Base-by-base conservation (phyloP, 2,888 invertebrate species). In the Timema podura region DNA sequence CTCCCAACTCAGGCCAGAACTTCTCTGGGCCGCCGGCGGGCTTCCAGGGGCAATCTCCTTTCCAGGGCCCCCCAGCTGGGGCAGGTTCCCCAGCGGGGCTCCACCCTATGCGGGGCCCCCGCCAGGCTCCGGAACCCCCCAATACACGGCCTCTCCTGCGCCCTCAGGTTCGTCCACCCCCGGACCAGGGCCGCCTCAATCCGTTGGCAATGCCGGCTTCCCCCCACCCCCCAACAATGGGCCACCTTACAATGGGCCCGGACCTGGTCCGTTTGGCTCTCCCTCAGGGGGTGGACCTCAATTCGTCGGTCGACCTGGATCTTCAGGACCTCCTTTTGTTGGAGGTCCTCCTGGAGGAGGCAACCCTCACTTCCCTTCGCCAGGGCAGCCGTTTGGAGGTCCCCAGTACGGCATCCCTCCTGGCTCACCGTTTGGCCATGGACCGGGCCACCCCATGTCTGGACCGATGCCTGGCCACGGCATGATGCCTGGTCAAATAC, bases 121-220 rank as follows among this genome's bases (percentile, higher is more conserved):
- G 79, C 91, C 87, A 77, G 92, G 86, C 78, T 91, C 88, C 79
- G 91, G 85, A 81, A 93, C 87, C 79, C 93, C 89, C 77, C 93
- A 89, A 84, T 93, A 92, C 82, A 92, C 92, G 77, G 92, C 93
- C 78, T 93, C 93, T 74, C 94, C 94, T 77, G 91, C 89, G 78
- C 93, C 91, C 76, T 93, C 87, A 78, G 93, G 89, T 78, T 87
- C 90, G 67, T 93, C 93, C 76, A 92, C 93, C 57, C 93, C 93
- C 9, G 93, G 92, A 72, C 91, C 90, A 44, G 87, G 86, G 68
- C 87, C 88, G 13, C 82, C 82, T 68, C 86, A 85, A 77, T 77
- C 77, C 64, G 83, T 85, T 71, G 83, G 82, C 68, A 82, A 83
- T 73, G 84, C 83, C 72, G 85, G 82, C 74, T 86, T 84, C 77